Evolutionary conservation across 1,140 invertebrate species (phyloP).

Genomic region (Trichoplusia ni): DNA sequence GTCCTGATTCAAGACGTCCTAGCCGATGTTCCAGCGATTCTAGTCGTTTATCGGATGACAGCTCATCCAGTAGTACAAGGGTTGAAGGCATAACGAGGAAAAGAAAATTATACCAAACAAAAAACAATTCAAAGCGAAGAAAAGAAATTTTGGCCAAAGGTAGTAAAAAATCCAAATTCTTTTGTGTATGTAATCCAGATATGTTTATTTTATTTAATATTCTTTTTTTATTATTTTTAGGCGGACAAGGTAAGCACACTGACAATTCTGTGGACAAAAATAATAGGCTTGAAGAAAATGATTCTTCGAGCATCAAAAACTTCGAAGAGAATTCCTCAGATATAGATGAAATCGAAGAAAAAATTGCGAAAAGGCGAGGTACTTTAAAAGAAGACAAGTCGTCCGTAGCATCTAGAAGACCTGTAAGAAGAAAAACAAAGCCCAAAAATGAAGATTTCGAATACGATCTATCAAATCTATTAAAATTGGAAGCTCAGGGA

Average conservation of each 20-base stretch:
- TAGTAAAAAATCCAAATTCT: no score
- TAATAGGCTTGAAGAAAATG: slow-evolving; percentile 38
- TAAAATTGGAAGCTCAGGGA: slow-evolving; percentile 79
- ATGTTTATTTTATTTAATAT: slow-evolving; percentile 6
- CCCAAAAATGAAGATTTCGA: slow-evolving; percentile 86
- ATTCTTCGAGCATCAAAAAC: slow-evolving; percentile 51
- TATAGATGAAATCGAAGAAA: slow-evolving; percentile 69
- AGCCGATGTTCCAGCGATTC: slow-evolving; percentile 76
- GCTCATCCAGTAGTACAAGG: slow-evolving; percentile 63
- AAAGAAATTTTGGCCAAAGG: slow-evolving; percentile 50
- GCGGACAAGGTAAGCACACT: slow-evolving; percentile 47
- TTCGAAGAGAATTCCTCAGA: slow-evolving; percentile 79
- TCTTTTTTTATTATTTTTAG: slow-evolving; percentile 46
- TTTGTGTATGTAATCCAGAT: no score
- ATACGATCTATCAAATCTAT: slow-evolving; percentile 84
- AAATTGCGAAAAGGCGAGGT: slow-evolving; percentile 46
- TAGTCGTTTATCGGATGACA: slow-evolving; percentile 71
- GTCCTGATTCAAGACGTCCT: slow-evolving; percentile 61
- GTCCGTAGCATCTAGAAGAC: slow-evolving; percentile 71
- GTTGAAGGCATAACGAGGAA: slow-evolving; percentile 59
- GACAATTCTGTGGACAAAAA: slow-evolving; percentile 25
- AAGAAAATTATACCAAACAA: slow-evolving; percentile 59
- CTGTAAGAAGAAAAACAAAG: slow-evolving; percentile 84
- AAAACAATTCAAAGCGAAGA: slow-evolving; percentile 55
- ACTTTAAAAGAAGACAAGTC: slow-evolving; percentile 26